Base-by-base conservation (phyloP, 2,888 invertebrate species). In the Amiota mariae region DNA sequence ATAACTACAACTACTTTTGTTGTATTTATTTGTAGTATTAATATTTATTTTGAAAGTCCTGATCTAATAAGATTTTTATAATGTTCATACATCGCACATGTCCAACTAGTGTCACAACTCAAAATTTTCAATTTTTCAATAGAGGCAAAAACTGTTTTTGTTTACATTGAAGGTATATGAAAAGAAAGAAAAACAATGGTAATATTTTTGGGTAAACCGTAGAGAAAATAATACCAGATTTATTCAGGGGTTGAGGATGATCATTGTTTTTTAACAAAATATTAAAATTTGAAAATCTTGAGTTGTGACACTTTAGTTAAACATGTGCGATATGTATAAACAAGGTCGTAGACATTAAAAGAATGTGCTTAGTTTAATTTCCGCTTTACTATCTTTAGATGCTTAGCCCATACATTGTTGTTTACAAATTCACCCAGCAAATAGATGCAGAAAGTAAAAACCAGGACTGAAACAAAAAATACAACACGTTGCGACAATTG, bases 391-490 rank as follows among this genome's bases (percentile, higher is more conserved):
- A 91, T 86, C 82, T 92, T 92, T 47, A 93, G 90, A 86, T 93
- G 92, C 86, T 93, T 93, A 88, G 93, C 93, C 96, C 96, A 96
- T 76, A 95, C 90, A 78, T 92, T 89, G 79, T 90, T 92, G 87
- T 96, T 95, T 71, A 95, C 83, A 75, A 91, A 91, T 87, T 96
- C 96, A 51, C 97, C 97, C 56, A 93, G 82, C 73, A 93, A 88
- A 88, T 96, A 97, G 71, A 95, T 90, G 18, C 91, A 88, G 75
- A 92, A 89, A 15, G 92, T 91, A 80, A 95, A 91, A 3, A 90
- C 90, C 67, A 95, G 90, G 76, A 94, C 92, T 12, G 92, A 91
- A 11, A 92, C 80, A 87, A 97, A 95, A 90, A 98, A 97, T 11
- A 93, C 88, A 72, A 94, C 91, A 86, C 96, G 92, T 78, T 94